Evolutionary conservation across 2,888 invertebrate species (phyloP), one percentile per base, ranked within the genome.

Genomic region (Drosophila meridionalis): DNA sequence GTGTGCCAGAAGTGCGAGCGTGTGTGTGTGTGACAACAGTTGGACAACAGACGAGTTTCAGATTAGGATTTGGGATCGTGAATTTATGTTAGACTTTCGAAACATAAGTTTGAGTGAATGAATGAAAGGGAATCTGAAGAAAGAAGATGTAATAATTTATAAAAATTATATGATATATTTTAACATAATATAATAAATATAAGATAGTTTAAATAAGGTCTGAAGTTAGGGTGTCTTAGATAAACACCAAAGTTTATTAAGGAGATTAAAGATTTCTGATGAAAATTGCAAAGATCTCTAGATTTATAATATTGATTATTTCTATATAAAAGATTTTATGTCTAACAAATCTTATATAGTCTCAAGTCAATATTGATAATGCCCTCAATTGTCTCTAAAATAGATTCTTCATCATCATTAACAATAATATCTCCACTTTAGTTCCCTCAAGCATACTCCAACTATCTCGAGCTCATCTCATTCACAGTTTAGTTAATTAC

Each of bases 1-100:
- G 85, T 61, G 83, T 87, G 83, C 69, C 85, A 85, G 72, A 83
- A 85, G 81, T 68, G 65, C 36, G 63, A 36, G 42, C 28, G 48
- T 62, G 36, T 5, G n/a, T n/a, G 58, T 65, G 14, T 26, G 28
- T 30, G 4, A 42, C 47, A 68, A 48, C 68, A 50, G 60, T 60
- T 68, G 68, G 40, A n/a, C n/a, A 40, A 3, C 38, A 60, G 59
- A 30, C 40, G 34, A 30, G 40, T 36, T 56, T 40, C 38, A 20
- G 47, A 30, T 48, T 28, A 43, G 45, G 5, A 28, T 59, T 38
- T 38, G 30, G 26, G 47, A 1, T n/a, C 4, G 20, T 20, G n/a
- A 57, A 74, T 67, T 57, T 60, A 52, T 50, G 20, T 34, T 64
- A 20, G 34, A n/a, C 12, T 43, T 9, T 0, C 6, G 14, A 30